Percentiles rank a stretch among this genome's conserved stretches.
Evolutionary conservation across 2,888 invertebrate species (phyloP).

Genomic region (Orthosia gothica): DNA sequence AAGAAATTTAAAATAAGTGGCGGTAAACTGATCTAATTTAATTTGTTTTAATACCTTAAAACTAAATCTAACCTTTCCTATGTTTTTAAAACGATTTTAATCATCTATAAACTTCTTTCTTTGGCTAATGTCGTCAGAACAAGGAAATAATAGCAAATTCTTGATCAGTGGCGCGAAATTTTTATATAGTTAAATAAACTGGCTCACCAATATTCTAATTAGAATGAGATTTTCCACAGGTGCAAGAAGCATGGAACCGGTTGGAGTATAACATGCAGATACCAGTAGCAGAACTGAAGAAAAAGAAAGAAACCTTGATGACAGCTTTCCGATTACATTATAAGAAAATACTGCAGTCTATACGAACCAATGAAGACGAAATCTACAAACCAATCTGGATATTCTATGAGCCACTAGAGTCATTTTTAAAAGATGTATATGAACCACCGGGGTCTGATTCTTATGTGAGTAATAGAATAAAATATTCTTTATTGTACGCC

Average conservation of each 20-base stretch:
- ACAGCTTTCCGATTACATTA: conserved; percentile 53
- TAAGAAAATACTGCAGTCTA: conserved; percentile 49
- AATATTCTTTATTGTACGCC: too few species aligned
- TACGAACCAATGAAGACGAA: conserved; percentile 41
- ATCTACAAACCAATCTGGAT: conserved; percentile 56
- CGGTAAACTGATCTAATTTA: not conserved
- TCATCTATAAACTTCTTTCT: not conserved
- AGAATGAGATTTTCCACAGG: conserved; percentile 25
- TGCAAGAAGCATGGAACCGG: conserved; percentile 58
- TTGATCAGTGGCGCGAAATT: not conserved
- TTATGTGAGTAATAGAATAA: conserved; percentile 24
- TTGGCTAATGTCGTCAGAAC: not conserved
- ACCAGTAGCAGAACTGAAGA: conserved; percentile 53
- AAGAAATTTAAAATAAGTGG: not conserved
- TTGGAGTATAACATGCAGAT: conserved; percentile 49
- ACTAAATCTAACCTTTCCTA: not conserved
- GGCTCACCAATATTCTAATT: not conserved
- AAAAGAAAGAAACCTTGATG: conserved; percentile 59
- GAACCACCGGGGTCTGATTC: conserved; percentile 21
- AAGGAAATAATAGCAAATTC: not conserved
- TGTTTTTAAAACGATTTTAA: not conserved
- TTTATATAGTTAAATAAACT: not conserved
- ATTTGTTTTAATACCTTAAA: not conserved
- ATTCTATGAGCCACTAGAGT: conserved; percentile 52
- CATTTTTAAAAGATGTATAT: conserved; percentile 51